Base-by-base conservation (phyloP, 2,888 invertebrate genomes). In the Drosophila subquinaria region DNA sequence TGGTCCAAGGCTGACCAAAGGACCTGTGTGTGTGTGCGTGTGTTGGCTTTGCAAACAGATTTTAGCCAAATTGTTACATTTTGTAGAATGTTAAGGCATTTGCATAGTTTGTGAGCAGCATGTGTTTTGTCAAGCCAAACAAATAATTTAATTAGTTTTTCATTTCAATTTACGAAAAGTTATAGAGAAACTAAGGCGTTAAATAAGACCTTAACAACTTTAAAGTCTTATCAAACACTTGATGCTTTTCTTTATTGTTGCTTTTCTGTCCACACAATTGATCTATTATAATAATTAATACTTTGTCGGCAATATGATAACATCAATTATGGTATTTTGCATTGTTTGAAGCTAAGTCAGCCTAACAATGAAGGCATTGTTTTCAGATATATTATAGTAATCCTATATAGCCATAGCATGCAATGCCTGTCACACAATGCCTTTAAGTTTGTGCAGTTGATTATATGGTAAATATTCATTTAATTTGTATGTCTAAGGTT, bases 41-140 rank as follows among this genome's bases (percentile, higher is more conserved):
- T 67, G 61, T 64, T 50, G 48, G 53, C 59, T 51, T 27, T 70
- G 61, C 74, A 81, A 82, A 84, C 74, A 79, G 48, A 82, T 74
- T 81, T 74, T 62, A 64, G 69, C 47, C 76, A 83, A 81, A 82
- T 82, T 79, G 82, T 68, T 76, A 61, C 53, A 79, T 76, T 81
- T 62, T 59, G 47, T 30, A 9, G 47, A 36, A 51, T 47, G 50
- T 57, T 48, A 51, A 30, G 52, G 33, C 62, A 35, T 40, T 50
- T 33, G 38, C 36, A 23, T 13, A 15, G 23, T 1, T 36, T 9
- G 56, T 40, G 17, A 52, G 40, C 40, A 72, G 40, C 40, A 72
- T 55, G 68, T 62, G 17, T 75, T 74, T 74, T 74, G 55, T n/a
- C 35, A 15, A 59, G 17, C 52, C 27, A 15, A 4, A 47, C 33